Evolutionary conservation across 2,888 invertebrate species (phyloP).

Genomic region (Stenodera caucasica): DNA sequence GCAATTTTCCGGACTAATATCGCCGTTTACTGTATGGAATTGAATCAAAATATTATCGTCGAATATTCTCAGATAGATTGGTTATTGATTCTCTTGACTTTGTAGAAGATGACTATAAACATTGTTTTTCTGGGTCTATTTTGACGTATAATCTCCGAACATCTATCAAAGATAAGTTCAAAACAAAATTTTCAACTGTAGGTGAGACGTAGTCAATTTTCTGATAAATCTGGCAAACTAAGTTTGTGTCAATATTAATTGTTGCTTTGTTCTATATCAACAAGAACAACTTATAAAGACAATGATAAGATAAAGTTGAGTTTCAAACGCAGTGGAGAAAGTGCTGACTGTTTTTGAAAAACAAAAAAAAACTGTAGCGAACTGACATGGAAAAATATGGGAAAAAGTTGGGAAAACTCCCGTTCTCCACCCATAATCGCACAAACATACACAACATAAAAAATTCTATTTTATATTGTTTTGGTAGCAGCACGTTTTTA

Average conservation of each 20-base stretch:
- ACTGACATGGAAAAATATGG: background rate
- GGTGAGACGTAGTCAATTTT: no score
- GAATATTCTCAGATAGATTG: background rate
- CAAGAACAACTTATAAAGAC: no score
- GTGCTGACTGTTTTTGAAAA: background rate
- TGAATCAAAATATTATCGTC: background rate
- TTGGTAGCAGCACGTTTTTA: constrained; percentile 37
- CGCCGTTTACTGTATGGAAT: background rate
- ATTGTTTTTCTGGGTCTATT: no score
- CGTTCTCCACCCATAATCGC: background rate
- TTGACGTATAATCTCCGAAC: background rate
- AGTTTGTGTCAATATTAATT: background rate
- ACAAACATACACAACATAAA: background rate
- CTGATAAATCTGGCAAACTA: no score
- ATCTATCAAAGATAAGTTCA: background rate
- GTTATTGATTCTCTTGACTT: background rate
- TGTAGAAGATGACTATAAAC: no score
- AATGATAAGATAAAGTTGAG: no score
- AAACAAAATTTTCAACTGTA: no score
- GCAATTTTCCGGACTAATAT: background rate
- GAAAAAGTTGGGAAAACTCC: background rate
- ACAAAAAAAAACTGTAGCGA: background rate
- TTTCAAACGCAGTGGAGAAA: background rate
- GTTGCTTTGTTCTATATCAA: no score
- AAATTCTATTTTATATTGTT: constrained; percentile 40